Evolutionary conservation across 2,113 vertebrate genomes (phyloP).

Genomic region (Galeopterus variegatus): DNA sequence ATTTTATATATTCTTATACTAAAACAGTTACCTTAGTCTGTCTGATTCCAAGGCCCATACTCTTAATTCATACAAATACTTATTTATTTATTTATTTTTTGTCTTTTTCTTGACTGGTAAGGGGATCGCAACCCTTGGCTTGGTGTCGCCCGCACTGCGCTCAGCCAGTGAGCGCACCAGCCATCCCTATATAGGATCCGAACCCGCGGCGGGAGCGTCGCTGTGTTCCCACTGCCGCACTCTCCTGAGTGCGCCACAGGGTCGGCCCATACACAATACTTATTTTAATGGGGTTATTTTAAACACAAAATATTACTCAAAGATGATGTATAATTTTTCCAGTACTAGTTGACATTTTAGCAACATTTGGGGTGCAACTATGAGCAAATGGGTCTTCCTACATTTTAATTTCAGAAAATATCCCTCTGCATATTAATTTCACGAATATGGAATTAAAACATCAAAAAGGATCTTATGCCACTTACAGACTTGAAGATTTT

Average conservation of each 20-base stretch:
- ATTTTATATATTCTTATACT: not conserved
- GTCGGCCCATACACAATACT: not conserved
- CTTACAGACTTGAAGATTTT: not conserved
- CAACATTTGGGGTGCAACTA: not conserved
- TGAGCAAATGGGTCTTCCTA: not conserved
- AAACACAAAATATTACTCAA: constrained; percentile 34
- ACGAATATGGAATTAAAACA: not conserved
- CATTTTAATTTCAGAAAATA: constrained; percentile 60
- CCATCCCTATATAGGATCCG: too few relatives aligned
- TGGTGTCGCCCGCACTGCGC: too few relatives aligned
- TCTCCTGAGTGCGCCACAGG: too few relatives aligned
- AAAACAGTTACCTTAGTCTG: not conserved
- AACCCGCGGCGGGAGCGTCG: too few relatives aligned
- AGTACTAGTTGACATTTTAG: constrained; percentile 47
- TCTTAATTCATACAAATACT: constrained; percentile 40
- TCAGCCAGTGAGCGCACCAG: too few relatives aligned
- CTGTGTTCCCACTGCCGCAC: too few relatives aligned
- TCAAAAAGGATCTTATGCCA: not conserved
- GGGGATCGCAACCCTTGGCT: too few relatives aligned
- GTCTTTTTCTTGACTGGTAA: too few relatives aligned
- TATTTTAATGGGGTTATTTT: constrained; percentile 31
- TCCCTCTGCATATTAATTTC: not conserved
- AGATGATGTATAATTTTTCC: not conserved
- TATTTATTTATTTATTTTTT: too few relatives aligned
- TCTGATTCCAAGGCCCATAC: not conserved